These are phyloP conservation scores for Chymomyza caudatula DNA, from an alignment of 2,888 invertebrate species.

Conservation along the genomic window DNA sequence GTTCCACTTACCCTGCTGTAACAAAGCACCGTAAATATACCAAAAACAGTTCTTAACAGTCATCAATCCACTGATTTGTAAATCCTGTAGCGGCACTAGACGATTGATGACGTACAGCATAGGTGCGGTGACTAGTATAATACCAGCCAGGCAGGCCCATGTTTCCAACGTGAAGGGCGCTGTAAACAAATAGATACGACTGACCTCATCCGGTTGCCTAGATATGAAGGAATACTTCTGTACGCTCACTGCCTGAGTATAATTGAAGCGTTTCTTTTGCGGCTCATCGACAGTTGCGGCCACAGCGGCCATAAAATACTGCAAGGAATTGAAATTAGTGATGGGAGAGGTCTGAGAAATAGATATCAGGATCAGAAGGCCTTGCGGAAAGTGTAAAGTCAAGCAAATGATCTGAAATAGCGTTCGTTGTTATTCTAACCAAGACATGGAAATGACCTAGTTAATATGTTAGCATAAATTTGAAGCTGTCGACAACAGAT, in stretches of 20 bases:
- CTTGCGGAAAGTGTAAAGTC: too few species aligned
- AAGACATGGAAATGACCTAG: too few species aligned
- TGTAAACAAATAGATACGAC: constrained; percentile 89
- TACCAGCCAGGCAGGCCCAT: constrained; percentile 88
- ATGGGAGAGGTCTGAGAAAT: too few species aligned
- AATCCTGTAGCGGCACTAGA: constrained; percentile 80
- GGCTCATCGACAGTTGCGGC: constrained; percentile 76
- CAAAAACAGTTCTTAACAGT: constrained; percentile 77
- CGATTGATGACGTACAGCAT: constrained; percentile 86
- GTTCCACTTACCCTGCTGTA: constrained; percentile 90
- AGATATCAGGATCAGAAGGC: too few species aligned
- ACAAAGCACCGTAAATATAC: constrained; percentile 92
- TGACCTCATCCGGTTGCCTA: constrained; percentile 87
- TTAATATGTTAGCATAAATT: too few species aligned
- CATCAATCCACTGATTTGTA: constrained; percentile 78
- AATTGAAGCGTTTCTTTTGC: constrained; percentile 82
- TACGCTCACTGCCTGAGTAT: constrained; percentile 87
- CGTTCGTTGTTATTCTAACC: too few species aligned
- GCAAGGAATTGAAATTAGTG: not conserved
- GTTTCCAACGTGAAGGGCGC: constrained; percentile 90
- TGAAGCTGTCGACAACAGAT: too few species aligned
- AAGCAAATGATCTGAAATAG: too few species aligned
- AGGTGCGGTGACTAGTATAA: constrained; percentile 88
- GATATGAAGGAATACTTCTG: constrained; percentile 89
- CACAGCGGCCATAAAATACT: constrained; percentile 76